Percentiles rank a stretch among this genome's conserved stretches.
Evolutionary conservation across 2,797 vertebrate species (phyloP).

Genomic region (Amniataba percoides): DNA sequence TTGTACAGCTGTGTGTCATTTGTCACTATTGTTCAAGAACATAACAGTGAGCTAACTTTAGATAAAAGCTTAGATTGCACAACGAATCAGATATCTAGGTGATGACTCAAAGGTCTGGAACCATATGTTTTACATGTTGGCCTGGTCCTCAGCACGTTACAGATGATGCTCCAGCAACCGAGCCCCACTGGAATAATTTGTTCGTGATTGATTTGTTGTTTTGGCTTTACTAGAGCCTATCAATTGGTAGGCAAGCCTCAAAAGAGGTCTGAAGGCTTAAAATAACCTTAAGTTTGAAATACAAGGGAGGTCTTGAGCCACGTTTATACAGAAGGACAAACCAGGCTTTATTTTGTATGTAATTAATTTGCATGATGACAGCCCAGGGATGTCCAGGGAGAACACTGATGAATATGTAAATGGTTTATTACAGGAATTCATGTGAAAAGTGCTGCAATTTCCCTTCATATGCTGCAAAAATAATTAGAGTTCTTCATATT

Average conservation of each 20-base stretch:
- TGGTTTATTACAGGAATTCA: not conserved
- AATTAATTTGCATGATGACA: conserved; percentile 3
- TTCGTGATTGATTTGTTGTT: not conserved
- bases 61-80: not conserved
- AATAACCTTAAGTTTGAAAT: not conserved
- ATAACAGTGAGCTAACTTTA: not conserved
- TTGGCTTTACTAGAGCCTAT: not conserved
- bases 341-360: not conserved
- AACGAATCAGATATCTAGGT: not conserved
- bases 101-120: not conserved
- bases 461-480: not conserved
- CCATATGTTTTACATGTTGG: not conserved
- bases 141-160: not conserved
- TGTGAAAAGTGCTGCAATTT: not conserved
- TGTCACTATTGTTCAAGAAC: not conserved
- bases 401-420: not conserved
- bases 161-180: no score
- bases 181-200: not conserved
- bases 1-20: not conserved
- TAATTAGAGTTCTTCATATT: not conserved
- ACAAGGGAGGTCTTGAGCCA: no score
- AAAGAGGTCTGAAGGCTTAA: not conserved
- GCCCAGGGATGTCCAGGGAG: not conserved
- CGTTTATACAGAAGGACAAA: not conserved
- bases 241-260: not conserved